Evolutionary conservation across 2,113 vertebrate genomes (phyloP), one percentile per base, ranked within the genome.

Genomic region (Eptesicus fuscus): DNA sequence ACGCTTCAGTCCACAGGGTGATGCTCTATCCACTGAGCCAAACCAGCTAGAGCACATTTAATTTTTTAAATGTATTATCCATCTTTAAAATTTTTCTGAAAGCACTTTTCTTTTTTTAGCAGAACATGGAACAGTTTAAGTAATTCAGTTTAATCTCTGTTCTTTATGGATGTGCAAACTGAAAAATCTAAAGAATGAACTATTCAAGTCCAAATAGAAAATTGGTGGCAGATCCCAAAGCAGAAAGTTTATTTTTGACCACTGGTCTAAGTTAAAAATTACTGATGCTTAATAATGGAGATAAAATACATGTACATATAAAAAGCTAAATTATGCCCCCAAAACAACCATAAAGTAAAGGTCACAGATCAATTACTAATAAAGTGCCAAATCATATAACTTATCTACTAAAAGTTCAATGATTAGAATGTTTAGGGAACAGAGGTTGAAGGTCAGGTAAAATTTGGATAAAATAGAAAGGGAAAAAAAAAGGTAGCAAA

Each of bases 381-480:
- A 84, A 70, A 92, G 49, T 82, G 20, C 20, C 61, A 93, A 80
- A 80, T 56, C 69, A 76, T 22, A 88, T 12, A 83, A 79, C 17
- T 82, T 78, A 63, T 53, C 69, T 88, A 95, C 18, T 74, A 51
- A 49, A 92, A 56, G 1, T 67, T 92, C 59, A 93, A 69, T 83
- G 61, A 94, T 53, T 65, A 73, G 44, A 63, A 77, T 70, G 25
- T 92, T 91, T 69, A 87, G 30, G 28, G 40, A 90, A 74, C 47
- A 32, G 9, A 78, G 25, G 40, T 88, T 93, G 59, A 88, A 67
- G 94, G 53, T 77, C 7, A 91, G 71, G 35, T 61, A 91, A 17
- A 78, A 93, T 86, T 22, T 93, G 47, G 16, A 96, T 53, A 90
- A 83, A 87, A 30, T 61, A 95, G 40, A 74, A 44, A 80, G 22